A percentile compares a stretch with the other conserved stretches of the same genome.
Conservation (phyloP, 2,888 invertebrate genomes). For the Stenodera caucasica region DNA sequence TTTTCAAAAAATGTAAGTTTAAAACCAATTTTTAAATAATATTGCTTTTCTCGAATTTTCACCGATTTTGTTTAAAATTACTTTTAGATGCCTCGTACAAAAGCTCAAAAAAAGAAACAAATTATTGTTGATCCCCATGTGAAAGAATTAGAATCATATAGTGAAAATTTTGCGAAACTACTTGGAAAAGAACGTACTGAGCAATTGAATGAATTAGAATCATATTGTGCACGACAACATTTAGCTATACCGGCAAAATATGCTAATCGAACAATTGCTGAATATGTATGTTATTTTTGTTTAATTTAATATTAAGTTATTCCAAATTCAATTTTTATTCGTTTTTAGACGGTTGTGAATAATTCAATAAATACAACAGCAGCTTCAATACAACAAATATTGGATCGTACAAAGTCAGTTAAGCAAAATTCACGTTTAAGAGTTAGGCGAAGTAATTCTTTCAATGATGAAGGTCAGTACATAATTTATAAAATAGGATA, state of each 20-base stretch:
- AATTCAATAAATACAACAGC: constrained; percentile 6
- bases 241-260: constrained; percentile 13
- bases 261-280: constrained; percentile 27
- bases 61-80: background rate
- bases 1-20: too few relatives aligned
- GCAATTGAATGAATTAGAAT: background rate
- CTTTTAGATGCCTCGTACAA: background rate
- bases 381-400: constrained; percentile 13
- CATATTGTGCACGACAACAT: constrained; percentile 4
- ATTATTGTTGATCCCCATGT: background rate
- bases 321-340: constrained; percentile 10
- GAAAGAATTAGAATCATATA: background rate
- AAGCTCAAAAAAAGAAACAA: background rate
- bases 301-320: constrained; percentile 3
- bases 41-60: background rate
- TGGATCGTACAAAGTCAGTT: constrained; percentile 19
- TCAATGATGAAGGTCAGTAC: constrained; percentile 31
- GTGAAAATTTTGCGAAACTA: constrained; percentile 22
- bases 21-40: too few relatives aligned
- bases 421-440: constrained; percentile 11
- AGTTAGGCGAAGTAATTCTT: constrained; percentile 24
- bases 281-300: constrained; percentile 30
- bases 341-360: constrained; percentile 4
- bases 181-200: constrained; percentile 10
- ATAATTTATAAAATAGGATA: background rate